Evolutionary conservation across 2,113 vertebrate genomes (phyloP).

Genomic region (Nyctibius bracteatus): DNA sequence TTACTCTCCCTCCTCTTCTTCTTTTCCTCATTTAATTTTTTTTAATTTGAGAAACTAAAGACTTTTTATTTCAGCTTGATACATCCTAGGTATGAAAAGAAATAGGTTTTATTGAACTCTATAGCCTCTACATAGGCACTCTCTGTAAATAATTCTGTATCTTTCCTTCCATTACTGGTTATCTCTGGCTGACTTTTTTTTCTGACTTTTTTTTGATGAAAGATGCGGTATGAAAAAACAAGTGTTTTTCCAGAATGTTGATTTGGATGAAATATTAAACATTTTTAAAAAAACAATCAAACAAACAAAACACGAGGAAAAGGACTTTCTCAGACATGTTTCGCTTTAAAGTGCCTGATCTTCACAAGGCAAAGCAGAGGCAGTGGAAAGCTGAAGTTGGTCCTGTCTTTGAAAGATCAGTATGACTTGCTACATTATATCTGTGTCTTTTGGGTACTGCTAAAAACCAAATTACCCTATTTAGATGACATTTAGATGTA

Average conservation of each 20-base stretch:
- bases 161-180: not conserved
- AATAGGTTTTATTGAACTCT: not conserved
- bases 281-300: not conserved
- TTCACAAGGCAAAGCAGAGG: not conserved
- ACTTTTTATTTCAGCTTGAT: slow-evolving; percentile 38
- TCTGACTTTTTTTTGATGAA: not conserved
- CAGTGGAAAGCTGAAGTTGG: not conserved
- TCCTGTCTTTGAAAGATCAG: not conserved
- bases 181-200: not conserved
- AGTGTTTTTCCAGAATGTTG: not conserved
- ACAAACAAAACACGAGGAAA: not conserved
- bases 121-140: not conserved
- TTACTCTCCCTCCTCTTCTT: not conserved
- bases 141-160: not conserved
- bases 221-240: not conserved
- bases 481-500: not conserved
- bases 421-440: not conserved
- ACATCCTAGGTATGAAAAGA: not conserved
- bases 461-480: not conserved
- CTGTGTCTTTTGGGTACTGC: not conserved
- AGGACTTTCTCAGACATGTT: not conserved
- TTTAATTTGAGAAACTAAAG: slow-evolving; percentile 34
- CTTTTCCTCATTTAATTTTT: not conserved
- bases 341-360: not conserved
- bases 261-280: not conserved